Base-by-base conservation (phyloP, 2,113 vertebrate species). In the Casuarius casuarius region DNA sequence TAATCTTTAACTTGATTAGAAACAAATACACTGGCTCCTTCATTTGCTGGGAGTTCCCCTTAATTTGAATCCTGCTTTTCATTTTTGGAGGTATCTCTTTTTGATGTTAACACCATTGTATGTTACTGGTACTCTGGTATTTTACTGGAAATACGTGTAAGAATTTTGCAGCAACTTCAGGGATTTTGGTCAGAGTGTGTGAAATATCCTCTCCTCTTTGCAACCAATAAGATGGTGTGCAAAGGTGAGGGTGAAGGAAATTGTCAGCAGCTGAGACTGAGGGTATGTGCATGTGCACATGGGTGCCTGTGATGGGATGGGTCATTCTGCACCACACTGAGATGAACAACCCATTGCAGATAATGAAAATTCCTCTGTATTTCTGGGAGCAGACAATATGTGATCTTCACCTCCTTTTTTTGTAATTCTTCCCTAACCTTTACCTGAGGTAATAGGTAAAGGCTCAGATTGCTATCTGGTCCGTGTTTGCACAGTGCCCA, bases 61-160 rank as follows among this genome's bases (percentile, higher is more conserved):
- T 76, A 42, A 78, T 89, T 90, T 95, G 82, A 95, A 92, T 90
- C 22, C 73, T 90, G 29, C 54, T 95, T 90, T 90, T 88, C 42
- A 42, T 88, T 90, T 89, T 58, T 25, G 7, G n/a, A 44, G 52
- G 4, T 49, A 51, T 77, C 38, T 84, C 22, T 61, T 46, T 87
- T 70, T 70, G 38, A 51, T 1, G 2, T 68, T 94, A 68, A 49
- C 4, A 2, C 42, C 54, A 54, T 63, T 56, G 29, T 31, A 49
- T 8, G 6, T 49, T 76, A 51, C 49, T 16, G 29, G 21, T 18
- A 42, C 3, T 1, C 9, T 23, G 18, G 5, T 29, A 4, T 35
- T 90, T 92, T 87, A 65, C 46, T 75, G 48, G 25, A 44, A 75
- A 18, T 11, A 10, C 15, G 9, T 3, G 5, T 35, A 65, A 59